Conservation (phyloP, 2,113 vertebrate species). For the Chloropsis hardwickii region DNA sequence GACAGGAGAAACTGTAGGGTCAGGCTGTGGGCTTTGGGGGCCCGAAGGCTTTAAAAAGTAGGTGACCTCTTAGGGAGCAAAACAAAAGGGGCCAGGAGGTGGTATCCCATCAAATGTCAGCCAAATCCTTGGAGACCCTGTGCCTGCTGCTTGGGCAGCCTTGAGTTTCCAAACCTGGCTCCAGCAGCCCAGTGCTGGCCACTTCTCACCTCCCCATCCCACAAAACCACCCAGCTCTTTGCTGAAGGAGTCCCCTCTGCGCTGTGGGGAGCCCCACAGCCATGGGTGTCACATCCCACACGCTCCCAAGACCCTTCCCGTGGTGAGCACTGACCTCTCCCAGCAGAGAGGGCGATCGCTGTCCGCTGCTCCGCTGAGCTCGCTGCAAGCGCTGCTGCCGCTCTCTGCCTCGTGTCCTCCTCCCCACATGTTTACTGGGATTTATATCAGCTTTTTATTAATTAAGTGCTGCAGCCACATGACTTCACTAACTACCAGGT, state of each 20-base stretch:
- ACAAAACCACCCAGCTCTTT: not conserved
- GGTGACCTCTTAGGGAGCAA: not conserved
- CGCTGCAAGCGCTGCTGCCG: rapidly evolving
- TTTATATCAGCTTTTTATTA: constrained; percentile 42
- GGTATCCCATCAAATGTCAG: not conserved
- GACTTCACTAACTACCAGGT: constrained; percentile 32
- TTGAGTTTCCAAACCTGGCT: not conserved
- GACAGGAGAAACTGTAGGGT: not conserved
- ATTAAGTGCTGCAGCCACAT: constrained; percentile 59
- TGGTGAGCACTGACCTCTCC: not conserved
- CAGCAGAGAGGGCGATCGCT: not conserved
- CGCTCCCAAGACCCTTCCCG: not conserved
- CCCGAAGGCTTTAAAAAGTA: not conserved
- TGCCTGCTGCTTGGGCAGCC: not conserved
- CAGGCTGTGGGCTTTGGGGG: not conserved
- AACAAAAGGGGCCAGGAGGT: not conserved
- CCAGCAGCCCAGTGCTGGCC: not conserved
- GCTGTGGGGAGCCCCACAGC: not conserved
- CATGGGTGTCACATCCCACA: rapidly evolving
- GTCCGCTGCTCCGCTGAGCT: not conserved
- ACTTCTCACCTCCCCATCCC: not conserved
- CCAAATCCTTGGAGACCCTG: not conserved
- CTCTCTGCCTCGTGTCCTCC: not conserved
- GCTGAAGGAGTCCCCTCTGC: not conserved
- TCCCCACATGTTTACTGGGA: not conserved